Evolutionary conservation across 1,140 invertebrate species (phyloP).

Genomic region (Pachypeltis micranthus): DNA sequence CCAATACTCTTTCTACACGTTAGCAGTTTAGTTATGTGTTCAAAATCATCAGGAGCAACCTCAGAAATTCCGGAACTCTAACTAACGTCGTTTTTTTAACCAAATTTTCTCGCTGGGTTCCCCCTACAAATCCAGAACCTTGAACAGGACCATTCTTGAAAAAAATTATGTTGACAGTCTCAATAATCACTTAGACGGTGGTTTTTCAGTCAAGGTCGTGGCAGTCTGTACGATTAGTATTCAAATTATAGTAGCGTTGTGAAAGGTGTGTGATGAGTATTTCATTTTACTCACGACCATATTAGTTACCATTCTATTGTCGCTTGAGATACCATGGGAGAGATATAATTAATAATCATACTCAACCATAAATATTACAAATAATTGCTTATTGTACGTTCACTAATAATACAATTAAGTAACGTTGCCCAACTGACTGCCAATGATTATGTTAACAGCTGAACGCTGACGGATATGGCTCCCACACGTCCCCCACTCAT

Average conservation of each 20-base stretch:
- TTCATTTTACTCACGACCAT: not conserved
- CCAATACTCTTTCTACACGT: no score
- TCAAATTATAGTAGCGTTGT: not conserved
- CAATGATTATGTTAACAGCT: conserved; percentile 45
- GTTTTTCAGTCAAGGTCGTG: no score
- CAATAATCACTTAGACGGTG: no score
- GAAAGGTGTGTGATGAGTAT: not conserved
- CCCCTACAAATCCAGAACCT: no score
- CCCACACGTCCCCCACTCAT: conserved; percentile 71
- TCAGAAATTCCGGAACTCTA: no score
- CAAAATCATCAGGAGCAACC: no score
- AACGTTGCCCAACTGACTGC: not conserved
- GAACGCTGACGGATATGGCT: conserved; percentile 65
- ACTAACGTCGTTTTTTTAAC: no score
- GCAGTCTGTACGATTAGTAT: no score
- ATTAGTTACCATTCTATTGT: not conserved
- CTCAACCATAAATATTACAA: not conserved
- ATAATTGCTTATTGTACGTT: not conserved
- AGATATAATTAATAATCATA: not conserved
- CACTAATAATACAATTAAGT: not conserved
- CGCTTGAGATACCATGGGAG: not conserved
- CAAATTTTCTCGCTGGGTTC: no score
- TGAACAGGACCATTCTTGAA: no score
- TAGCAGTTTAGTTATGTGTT: no score
- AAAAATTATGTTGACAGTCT: no score